Percentiles rank a stretch among this genome's conserved stretches.
Conservation (phyloP, 2,113 vertebrate genomes). For the Rutilus rutilus region DNA sequence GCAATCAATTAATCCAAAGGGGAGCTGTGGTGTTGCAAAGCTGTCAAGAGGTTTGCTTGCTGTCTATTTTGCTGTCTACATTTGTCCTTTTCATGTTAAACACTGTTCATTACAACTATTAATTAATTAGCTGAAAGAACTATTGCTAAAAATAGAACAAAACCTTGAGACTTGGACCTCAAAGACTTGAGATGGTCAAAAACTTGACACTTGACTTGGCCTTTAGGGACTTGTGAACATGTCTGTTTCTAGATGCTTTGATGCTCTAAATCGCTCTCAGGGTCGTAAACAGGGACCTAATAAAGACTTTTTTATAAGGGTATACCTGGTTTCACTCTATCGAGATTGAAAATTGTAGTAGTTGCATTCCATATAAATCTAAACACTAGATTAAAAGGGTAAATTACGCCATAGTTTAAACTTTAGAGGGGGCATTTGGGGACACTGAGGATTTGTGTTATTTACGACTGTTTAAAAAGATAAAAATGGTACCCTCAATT, state of each 20-base stretch:
- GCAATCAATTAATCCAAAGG: too few species aligned
- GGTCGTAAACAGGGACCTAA: background rate
- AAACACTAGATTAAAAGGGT: background rate
- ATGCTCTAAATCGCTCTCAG: background rate
- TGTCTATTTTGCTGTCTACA: too few species aligned
- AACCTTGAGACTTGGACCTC: too few species aligned
- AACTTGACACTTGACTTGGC: too few species aligned
- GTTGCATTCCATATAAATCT: background rate
- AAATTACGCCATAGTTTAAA: background rate
- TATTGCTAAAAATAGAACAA: too few species aligned
- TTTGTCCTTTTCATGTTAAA: too few species aligned
- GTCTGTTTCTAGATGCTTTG: background rate
- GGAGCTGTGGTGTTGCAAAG: too few species aligned
- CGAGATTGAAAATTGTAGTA: background rate
- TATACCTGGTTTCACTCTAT: background rate
- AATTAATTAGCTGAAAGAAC: too few species aligned
- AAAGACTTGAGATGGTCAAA: too few species aligned
- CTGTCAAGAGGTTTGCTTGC: too few species aligned
- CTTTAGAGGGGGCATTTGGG: background rate
- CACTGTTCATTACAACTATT: too few species aligned
- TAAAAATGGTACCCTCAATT: background rate
- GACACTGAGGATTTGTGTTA: background rate
- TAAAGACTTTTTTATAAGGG: background rate
- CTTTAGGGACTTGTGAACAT: too few species aligned
- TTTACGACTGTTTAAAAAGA: background rate